Conservation (phyloP, 2,113 vertebrate genomes). For the Megaceryle maxima region DNA sequence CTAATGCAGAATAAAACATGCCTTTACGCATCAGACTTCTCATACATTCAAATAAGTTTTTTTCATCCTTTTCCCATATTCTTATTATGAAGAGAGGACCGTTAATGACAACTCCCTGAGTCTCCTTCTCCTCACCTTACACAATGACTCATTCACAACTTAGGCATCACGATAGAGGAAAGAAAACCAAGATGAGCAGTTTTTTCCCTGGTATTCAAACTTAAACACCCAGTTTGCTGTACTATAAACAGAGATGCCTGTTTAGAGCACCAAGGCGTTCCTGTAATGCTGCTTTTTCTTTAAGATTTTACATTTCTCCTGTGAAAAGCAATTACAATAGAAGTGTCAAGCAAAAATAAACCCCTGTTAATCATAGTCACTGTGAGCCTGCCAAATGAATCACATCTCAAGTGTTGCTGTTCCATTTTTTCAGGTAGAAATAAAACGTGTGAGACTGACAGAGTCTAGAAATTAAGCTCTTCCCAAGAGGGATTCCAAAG, state of each 20-base stretch:
- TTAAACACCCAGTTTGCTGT: background rate
- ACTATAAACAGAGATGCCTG: slow-evolving; percentile 19
- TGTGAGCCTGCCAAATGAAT: slow-evolving; percentile 3
- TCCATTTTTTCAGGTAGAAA: slow-evolving; percentile 20
- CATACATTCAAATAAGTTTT: background rate
- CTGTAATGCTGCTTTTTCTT: slow-evolving; percentile 15
- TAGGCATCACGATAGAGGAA: slow-evolving; percentile 13
- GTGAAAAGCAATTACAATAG: slow-evolving; percentile 34
- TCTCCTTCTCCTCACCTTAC: background rate
- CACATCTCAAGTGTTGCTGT: background rate
- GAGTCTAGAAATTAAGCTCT: background rate
- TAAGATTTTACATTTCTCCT: slow-evolving; percentile 28
- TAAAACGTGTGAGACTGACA: background rate
- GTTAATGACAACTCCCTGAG: background rate
- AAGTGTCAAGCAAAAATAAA: slow-evolving; percentile 40
- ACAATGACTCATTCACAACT: slow-evolving; percentile 8
- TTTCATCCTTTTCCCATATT: background rate
- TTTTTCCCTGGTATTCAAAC: background rate
- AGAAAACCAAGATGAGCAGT: background rate
- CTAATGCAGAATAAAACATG: background rate
- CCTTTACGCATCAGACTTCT: background rate
- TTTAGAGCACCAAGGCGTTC: background rate
- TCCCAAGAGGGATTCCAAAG: background rate
- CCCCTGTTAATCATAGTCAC: slow-evolving; percentile 7
- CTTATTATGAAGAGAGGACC: background rate